Percentiles rank a stretch among this genome's conserved stretches.
phyloP scores from a whole-genome alignment of 2,113 vertebrate genomes.

The Catagonus wagneri region DNA sequence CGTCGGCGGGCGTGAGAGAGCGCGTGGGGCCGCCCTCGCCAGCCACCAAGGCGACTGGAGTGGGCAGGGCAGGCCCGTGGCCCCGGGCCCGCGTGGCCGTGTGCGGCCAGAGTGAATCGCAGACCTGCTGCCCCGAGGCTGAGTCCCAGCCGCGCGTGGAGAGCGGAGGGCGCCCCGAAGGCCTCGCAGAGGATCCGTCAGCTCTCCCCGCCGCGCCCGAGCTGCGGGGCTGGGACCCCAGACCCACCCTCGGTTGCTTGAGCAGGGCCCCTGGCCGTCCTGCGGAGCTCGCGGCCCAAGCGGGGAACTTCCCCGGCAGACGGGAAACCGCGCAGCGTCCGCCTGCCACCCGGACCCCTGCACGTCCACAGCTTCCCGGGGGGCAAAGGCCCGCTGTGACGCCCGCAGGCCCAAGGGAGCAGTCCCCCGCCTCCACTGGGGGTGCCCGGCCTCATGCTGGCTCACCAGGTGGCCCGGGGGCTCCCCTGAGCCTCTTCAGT shows the following conservation, averaged over 20 bases:
- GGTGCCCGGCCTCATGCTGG: rapidly evolving
- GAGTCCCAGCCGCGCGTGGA: rapidly evolving
- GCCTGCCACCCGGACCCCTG: too few relatives aligned
- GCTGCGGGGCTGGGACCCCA: rapidly evolving
- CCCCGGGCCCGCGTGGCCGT: neutral
- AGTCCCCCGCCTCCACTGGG: too few relatives aligned
- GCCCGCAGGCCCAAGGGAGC: neutral
- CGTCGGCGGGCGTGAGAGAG: rapidly evolving
- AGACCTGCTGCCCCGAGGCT: rapidly evolving
- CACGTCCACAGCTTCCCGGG: rapidly evolving
- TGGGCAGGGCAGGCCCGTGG: neutral
- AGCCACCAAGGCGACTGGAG: neutral
- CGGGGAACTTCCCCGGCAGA: rapidly evolving
- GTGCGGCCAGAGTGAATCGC: rapidly evolving
- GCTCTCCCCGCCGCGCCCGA: rapidly evolving
- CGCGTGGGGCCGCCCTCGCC: neutral
- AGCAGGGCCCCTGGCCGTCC: rapidly evolving
- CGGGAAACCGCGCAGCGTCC: neutral
- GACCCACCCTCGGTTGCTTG: neutral
- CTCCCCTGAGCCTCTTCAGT: neutral
- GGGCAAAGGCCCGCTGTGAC: neutral
- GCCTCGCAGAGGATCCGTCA: rapidly evolving
- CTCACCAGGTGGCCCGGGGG: neutral
- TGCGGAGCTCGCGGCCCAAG: rapidly evolving
- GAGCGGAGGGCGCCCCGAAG: neutral